Evolutionary conservation across 2,113 vertebrate genomes (phyloP).

Genomic region (Sprattus sprattus): DNA sequence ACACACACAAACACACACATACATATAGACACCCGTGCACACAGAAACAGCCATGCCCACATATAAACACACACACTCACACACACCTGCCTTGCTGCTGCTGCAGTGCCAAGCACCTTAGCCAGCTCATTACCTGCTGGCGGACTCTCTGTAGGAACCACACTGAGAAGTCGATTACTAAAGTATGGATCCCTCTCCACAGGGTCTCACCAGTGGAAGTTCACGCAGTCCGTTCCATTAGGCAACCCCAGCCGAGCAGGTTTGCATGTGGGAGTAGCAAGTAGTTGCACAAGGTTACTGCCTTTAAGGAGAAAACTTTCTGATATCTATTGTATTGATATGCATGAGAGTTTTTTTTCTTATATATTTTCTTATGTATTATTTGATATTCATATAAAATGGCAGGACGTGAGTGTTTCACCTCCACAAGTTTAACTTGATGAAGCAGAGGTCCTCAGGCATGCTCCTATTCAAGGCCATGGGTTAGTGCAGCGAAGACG

Average conservation of each 20-base stretch:
- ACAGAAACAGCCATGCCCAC: neutral
- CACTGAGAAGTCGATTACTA: neutral
- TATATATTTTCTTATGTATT: neutral
- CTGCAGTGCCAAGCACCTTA: constrained; percentile 15
- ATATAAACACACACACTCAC: constrained; percentile 7
- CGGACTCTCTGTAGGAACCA: neutral
- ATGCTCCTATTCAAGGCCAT: neutral
- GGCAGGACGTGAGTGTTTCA: too few relatives aligned
- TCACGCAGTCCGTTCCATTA: neutral
- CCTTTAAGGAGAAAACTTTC: neutral
- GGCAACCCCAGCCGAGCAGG: neutral
- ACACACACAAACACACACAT: too few relatives aligned
- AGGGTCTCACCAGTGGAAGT: neutral
- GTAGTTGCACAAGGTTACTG: neutral
- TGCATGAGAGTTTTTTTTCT: neutral
- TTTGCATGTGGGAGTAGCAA: neutral
- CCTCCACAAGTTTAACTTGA: neutral
- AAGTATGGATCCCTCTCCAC: neutral
- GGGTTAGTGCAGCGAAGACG: too few relatives aligned
- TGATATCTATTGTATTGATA: neutral
- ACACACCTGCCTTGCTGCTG: neutral
- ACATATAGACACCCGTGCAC: neutral
- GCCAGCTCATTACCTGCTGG: neutral
- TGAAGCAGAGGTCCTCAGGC: neutral
- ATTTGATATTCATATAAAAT: too few relatives aligned